Conservation (phyloP, 1,140 invertebrate genomes). For the Lepidurus apus region DNA sequence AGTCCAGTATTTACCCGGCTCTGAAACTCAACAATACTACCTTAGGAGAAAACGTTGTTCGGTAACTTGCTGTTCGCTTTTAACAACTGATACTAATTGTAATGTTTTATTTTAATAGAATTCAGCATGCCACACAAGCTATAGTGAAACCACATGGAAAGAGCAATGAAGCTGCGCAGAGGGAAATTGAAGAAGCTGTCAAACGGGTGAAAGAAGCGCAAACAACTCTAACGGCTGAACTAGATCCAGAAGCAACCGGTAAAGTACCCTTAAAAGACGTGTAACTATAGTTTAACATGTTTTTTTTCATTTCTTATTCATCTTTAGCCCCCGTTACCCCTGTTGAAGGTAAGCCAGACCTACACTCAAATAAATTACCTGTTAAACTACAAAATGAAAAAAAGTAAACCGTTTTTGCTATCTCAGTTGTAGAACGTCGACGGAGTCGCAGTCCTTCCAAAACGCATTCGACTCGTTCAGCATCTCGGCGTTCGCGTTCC, state of each 20-base stretch:
- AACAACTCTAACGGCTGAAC: slow-evolving; percentile 84
- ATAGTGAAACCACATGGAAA: slow-evolving; percentile 83
- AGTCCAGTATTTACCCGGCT: slow-evolving; percentile 77
- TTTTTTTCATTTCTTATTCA: neutral
- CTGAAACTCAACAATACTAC: slow-evolving; percentile 74
- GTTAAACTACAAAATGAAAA: too few species aligned
- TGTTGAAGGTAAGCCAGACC: neutral
- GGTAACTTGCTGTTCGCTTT: slow-evolving; percentile 38
- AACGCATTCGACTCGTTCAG: slow-evolving; percentile 24
- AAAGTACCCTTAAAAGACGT: neutral
- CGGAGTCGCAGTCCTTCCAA: neutral
- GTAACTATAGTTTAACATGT: neutral
- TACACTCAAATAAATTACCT: neutral
- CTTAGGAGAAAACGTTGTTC: slow-evolving; percentile 40
- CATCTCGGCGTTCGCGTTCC: slow-evolving; percentile 19
- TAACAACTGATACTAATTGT: slow-evolving; percentile 30
- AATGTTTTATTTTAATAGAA: slow-evolving; percentile 49
- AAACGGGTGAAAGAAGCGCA: slow-evolving; percentile 91
- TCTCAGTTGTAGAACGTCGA: neutral
- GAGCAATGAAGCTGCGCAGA: slow-evolving; percentile 86
- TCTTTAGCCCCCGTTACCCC: neutral
- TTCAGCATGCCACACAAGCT: slow-evolving; percentile 82
- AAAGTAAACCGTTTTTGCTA: too few species aligned
- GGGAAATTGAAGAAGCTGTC: slow-evolving; percentile 96
- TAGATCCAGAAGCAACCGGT: slow-evolving; percentile 58